A percentile compares a stretch with the other conserved stretches of the same genome.
These are phyloP conservation scores for Nephotettix cincticeps DNA, from an alignment of 1,140 invertebrate genomes.

Conservation along the genomic window DNA sequence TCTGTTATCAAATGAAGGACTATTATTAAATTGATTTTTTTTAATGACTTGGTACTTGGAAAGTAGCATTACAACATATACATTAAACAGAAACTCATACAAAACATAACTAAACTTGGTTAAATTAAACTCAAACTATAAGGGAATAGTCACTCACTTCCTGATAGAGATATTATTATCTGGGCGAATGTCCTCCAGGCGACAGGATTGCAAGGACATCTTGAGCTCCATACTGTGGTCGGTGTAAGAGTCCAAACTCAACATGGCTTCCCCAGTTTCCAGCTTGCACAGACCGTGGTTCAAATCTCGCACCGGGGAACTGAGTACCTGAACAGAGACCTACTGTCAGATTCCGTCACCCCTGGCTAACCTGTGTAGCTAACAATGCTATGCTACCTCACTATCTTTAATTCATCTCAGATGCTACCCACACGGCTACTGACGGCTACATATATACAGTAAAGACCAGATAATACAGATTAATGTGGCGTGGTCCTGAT, in stretches of 20 bases:
- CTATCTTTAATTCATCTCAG: too few species aligned
- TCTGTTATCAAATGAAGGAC: slow-evolving; percentile 48
- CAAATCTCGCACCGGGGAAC: slow-evolving; percentile 70
- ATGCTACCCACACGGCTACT: too few species aligned
- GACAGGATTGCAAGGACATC: slow-evolving; percentile 66
- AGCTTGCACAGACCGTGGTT: slow-evolving; percentile 70
- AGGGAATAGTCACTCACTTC: too few species aligned
- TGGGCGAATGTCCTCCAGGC: slow-evolving; percentile 71
- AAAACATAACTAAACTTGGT: slow-evolving; percentile 27
- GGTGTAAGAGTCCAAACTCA: slow-evolving; percentile 63
- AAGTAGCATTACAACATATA: background rate
- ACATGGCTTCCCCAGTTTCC: slow-evolving; percentile 66
- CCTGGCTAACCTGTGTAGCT: too few species aligned
- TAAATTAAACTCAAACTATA: too few species aligned
- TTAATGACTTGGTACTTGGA: background rate
- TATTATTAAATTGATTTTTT: background rate
- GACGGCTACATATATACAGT: too few species aligned
- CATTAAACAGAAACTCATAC: background rate
- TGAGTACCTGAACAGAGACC: slow-evolving; percentile 63
- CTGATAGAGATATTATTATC: slow-evolving; percentile 61
- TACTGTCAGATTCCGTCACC: too few species aligned
- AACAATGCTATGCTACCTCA: too few species aligned
- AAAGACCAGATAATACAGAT: too few species aligned
- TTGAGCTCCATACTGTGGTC: slow-evolving; percentile 70
- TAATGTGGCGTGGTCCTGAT: too few species aligned